Conservation (phyloP, 2,888 invertebrate genomes). For the Heliothis peltigera region DNA sequence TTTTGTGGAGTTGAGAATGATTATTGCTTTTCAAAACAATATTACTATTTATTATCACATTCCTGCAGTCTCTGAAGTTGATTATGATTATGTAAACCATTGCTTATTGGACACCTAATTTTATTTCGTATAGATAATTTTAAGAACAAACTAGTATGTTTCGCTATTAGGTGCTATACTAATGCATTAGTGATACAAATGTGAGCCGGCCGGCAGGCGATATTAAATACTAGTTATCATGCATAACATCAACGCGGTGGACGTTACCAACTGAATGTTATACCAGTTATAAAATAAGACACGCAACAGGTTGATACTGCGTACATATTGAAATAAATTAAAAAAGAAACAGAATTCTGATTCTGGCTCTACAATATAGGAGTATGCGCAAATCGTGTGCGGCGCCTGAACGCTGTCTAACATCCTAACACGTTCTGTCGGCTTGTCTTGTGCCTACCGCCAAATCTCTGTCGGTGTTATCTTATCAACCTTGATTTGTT, state of each 20-base stretch:
- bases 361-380: too few relatives aligned
- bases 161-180: constrained; percentile 10
- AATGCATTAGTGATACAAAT: constrained; percentile 21
- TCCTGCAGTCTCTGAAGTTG: too few relatives aligned
- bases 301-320: constrained; percentile 43
- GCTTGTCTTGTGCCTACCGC: constrained; percentile 58
- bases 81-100: too few relatives aligned
- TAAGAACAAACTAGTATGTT: constrained; percentile 5
- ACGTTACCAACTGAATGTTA: constrained; percentile 41
- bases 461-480: constrained; percentile 73
- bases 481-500: constrained; percentile 81
- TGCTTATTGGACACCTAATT: too few relatives aligned
- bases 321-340: constrained; percentile 8
- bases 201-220: constrained; percentile 6
- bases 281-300: constrained; percentile 45
- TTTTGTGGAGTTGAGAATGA: too few relatives aligned
- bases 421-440: constrained; percentile 56
- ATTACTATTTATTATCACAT: too few relatives aligned
- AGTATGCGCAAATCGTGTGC: constrained; percentile 37
- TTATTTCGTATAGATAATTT: not conserved
- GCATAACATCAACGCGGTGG: constrained; percentile 33
- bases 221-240: constrained; percentile 39
- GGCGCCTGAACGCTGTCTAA: constrained; percentile 53
- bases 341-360: not conserved
- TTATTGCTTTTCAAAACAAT: too few relatives aligned